Evolutionary conservation across 2,797 vertebrate species (phyloP), one percentile per base, ranked within the genome.

Genomic region (Hippopotamyrus pictus): DNA sequence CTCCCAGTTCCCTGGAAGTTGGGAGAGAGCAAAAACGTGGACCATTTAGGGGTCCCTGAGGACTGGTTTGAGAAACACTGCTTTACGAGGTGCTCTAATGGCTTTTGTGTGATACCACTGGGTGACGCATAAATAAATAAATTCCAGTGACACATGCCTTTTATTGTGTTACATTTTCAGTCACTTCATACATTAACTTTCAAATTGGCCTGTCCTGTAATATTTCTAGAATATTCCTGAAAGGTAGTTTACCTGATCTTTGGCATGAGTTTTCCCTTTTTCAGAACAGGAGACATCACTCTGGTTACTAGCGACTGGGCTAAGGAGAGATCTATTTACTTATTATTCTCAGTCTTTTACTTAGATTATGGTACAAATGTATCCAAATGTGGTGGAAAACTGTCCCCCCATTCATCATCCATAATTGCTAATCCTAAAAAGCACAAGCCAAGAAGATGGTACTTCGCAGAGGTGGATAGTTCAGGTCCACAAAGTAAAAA

Each of bases 181-280:
- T 33, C 11, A 33, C 5, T 73, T 73, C 37, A 37, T 73, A 14
- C 29, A 33, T 33, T 73, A 73, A 73, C 65, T 33, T 69, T 37
- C 12, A 37, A 73, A 37, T 73, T 7, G 14, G 14, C 12, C 14
- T 19, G 69, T 37, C 69, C 69, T 19, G 14, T 41, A 37, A 73
- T 37, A 37, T 73, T 37, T 73, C 33, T 73, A 17, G 69, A 41
- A 85, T 53, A 82, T 46, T 46, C 37, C 41, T 82, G 0, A 82
- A 46, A 85, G 46, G 22, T 29, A n/a, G 0, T 29, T 95, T 96
- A 97, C 97, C 96, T 92, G 84, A 79, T 91, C 88, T 29, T 93
- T 3, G 0, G 22, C 25, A 44, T 86, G 48, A 91, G 19, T 90
- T 94, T 94, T 89, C 88, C 91, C 88, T 91, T 96, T 91, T 92